Evolutionary conservation across 2,113 vertebrate species (phyloP).

Genomic region (Zosterops borbonicus): DNA sequence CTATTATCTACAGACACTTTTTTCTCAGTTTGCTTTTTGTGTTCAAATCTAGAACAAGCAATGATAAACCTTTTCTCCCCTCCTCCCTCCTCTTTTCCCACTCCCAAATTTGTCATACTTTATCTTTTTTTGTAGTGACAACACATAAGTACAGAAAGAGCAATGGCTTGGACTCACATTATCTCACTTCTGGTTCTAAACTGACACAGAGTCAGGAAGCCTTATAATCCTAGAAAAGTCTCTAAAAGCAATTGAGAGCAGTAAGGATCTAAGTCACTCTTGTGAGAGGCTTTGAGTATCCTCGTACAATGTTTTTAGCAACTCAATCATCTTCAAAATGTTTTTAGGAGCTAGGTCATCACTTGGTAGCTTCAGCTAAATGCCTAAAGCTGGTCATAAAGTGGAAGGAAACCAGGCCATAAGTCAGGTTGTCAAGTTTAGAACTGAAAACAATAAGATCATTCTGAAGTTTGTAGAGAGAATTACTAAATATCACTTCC

Average conservation of each 20-base stretch:
- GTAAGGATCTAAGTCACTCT: background rate
- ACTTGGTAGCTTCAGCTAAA: background rate
- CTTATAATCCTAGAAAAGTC: background rate
- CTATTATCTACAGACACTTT: background rate
- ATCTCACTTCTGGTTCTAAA: background rate
- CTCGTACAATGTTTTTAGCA: background rate
- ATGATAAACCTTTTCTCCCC: background rate
- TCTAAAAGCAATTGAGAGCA: background rate
- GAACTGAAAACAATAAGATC: background rate
- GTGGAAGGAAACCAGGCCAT: background rate
- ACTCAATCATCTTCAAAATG: background rate
- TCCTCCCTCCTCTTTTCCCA: accelerated
- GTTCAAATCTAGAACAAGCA: background rate
- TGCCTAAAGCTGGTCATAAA: background rate
- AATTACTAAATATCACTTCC: background rate
- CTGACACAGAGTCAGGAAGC: background rate
- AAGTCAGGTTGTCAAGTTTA: background rate
- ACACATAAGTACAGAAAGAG: background rate
- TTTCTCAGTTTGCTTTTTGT: background rate
- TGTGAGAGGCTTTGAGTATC: background rate
- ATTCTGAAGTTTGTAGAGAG: background rate
- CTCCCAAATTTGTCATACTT: background rate
- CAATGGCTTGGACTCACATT: background rate
- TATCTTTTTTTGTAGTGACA: background rate
- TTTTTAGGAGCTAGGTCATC: background rate